Percentiles rank a stretch among this genome's conserved stretches.
These are phyloP conservation scores for Notothenia rossii DNA, from an alignment of 2,113 vertebrate genomes.

Conservation along the genomic window DNA sequence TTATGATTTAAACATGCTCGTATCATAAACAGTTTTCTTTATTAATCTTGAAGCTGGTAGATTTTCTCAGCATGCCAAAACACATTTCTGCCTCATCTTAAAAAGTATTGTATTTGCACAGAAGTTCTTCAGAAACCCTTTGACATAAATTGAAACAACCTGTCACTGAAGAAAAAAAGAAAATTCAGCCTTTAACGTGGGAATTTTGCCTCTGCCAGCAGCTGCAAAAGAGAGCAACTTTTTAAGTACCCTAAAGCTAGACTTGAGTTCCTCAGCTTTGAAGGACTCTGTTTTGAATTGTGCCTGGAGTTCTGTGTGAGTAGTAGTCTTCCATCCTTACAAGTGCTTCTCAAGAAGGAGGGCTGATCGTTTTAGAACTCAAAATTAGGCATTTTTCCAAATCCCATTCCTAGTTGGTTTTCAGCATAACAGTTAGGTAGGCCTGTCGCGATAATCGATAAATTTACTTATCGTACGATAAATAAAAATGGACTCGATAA, in stretches of 20 bases:
- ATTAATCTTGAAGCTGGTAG: neutral
- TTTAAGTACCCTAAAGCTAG: conserved; percentile 20
- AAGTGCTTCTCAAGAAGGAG: conserved; percentile 6
- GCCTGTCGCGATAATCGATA: too few species aligned
- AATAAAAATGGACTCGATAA: too few species aligned
- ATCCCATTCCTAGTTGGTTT: conserved; percentile 20
- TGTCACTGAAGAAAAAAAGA: conserved; percentile 8
- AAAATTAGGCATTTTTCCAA: conserved; percentile 5
- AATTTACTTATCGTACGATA: too few species aligned
- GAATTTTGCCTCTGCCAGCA: conserved; percentile 28
- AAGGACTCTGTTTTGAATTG: conserved; percentile 36
- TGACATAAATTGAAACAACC: conserved; percentile 27
- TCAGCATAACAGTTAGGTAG: too few species aligned
- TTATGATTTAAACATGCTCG: neutral
- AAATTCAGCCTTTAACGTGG: conserved; percentile 9
- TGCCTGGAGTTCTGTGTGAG: conserved; percentile 36
- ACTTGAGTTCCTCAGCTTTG: conserved; percentile 49
- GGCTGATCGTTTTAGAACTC: conserved; percentile 22
- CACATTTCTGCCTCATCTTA: neutral
- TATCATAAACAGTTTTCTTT: neutral
- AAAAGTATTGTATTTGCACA: conserved; percentile 12
- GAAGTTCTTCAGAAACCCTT: neutral
- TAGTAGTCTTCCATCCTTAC: conserved; percentile 8
- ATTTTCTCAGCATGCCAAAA: conserved; percentile 1
- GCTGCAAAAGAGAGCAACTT: conserved; percentile 36